Evolutionary conservation across 2,797 vertebrate species (phyloP), one percentile per base, ranked within the genome.

Genomic region (Myoxocephalus aenaeus): DNA sequence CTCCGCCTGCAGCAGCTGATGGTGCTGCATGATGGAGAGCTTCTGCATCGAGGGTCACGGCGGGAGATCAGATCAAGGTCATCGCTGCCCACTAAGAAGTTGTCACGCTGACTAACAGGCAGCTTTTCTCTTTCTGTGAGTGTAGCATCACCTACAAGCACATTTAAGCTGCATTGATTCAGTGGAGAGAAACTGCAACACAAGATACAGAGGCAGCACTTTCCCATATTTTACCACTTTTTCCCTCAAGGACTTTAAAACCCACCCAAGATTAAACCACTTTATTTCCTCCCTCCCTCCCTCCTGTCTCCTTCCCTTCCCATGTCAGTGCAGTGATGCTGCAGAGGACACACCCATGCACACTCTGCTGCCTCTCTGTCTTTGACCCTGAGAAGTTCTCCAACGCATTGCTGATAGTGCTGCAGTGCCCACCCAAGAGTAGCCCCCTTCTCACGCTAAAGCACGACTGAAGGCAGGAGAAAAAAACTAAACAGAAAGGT

Each of bases 321-420:
- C 66, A 32, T 75, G 84, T 83, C 73, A 83, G 79, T 87, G 89
- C 90, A 87, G 90, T 20, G 85, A 86, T 91, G 88, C 92, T 92
- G 93, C 92, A 94, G 92, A 81, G 89, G 92, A 90, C 92, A 93
- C 92, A 89, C 92, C 93, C 91, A 89, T 81, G 59, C 76, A 73
- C 67, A 53, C 81, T 81, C 73, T 53, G 82, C 88, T 80, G 79
- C 76, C 59, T 65, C 81, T 44, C 85, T 73, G 72, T 73, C 82
- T 81, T 72, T 91, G 88, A 92, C 89, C 91, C 88, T 81, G 86
- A 91, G 58, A 92, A 90, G 90, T 91, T 89, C 87, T 86, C 82
- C 57, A 79, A 73, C 62, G 64, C 72, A 48, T 73, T 75, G 86
- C 90, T 80, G 80, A 73, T 63, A 77, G 51, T 86, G 88, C 92